These are phyloP conservation scores for Stegastes partitus DNA, from an alignment of 2,113 vertebrate genomes.

Conservation along the genomic window DNA sequence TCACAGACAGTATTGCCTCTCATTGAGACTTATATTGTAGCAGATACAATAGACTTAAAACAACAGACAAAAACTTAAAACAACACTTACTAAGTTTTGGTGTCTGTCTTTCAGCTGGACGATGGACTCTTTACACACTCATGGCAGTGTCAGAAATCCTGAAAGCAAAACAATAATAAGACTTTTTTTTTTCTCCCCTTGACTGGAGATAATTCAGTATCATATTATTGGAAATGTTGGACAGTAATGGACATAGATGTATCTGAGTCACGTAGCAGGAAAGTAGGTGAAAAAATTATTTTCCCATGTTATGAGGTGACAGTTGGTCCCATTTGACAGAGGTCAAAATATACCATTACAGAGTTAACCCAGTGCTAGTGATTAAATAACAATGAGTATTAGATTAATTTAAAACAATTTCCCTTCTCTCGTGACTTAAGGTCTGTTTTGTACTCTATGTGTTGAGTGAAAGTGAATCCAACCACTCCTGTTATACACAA, in stretches of 20 bases:
- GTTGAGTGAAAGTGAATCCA: no score
- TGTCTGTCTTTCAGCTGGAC: slow-evolving; percentile 14
- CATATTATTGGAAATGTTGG: slow-evolving; percentile 13
- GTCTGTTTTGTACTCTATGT: no score
- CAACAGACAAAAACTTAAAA: slow-evolving; percentile 21
- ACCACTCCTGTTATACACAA: neutral
- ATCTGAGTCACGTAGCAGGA: neutral
- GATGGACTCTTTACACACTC: neutral
- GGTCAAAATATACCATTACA: no score
- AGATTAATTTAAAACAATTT: no score
- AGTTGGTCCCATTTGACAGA: no score
- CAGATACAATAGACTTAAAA: slow-evolving; percentile 15
- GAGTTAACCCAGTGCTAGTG: no score
- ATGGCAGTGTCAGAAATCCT: neutral
- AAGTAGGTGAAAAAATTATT: neutral
- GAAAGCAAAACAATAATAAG: neutral
- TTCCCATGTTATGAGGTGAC: no score
- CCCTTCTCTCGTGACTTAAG: no score
- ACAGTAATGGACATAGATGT: neutral
- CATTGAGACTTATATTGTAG: slow-evolving; percentile 29
- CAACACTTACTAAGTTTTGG: slow-evolving; percentile 32
- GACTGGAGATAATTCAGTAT: slow-evolving; percentile 3
- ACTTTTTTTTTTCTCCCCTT: neutral
- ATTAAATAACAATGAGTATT: no score
- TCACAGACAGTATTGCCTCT: slow-evolving; percentile 34